Evolutionary conservation across 2,113 vertebrate genomes (phyloP).

Genomic region (Azemiops feae): DNA sequence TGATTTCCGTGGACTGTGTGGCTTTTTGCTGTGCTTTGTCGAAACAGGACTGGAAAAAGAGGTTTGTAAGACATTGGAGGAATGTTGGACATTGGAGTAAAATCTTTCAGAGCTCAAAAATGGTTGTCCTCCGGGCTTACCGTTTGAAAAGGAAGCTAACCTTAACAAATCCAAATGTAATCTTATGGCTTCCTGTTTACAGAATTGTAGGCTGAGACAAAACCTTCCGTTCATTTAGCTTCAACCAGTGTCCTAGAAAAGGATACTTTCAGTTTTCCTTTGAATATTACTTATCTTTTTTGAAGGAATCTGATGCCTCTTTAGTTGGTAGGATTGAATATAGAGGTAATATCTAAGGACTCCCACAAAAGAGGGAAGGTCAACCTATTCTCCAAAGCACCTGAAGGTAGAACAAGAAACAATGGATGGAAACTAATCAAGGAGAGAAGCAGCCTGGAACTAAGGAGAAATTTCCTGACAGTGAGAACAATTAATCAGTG

Average conservation of each 20-base stretch:
- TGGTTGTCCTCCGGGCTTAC: background rate
- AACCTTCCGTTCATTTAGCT: background rate
- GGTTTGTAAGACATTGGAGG: slow-evolving; percentile 69
- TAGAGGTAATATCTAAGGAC: background rate
- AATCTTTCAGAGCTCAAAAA: background rate
- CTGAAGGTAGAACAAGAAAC: background rate
- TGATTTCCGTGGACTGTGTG: slow-evolving; percentile 79
- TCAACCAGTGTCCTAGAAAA: background rate
- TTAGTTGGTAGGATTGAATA: background rate
- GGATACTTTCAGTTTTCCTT: background rate
- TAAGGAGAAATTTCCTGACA: background rate
- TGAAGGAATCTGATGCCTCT: background rate
- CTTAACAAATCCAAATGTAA: background rate
- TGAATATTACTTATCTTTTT: background rate
- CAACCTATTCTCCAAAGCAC: background rate
- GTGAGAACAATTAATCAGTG: background rate
- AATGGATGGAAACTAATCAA: background rate
- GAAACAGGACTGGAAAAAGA: slow-evolving; percentile 90
- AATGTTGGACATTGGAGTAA: no score
- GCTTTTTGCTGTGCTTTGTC: slow-evolving; percentile 84
- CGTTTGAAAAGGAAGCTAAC: background rate
- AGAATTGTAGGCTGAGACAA: background rate
- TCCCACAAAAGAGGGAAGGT: background rate
- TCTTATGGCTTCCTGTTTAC: background rate
- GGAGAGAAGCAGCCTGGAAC: background rate